phyloP scores from a whole-genome alignment of 2,797 vertebrate genomes.

The Galagoides demidoff region DNA sequence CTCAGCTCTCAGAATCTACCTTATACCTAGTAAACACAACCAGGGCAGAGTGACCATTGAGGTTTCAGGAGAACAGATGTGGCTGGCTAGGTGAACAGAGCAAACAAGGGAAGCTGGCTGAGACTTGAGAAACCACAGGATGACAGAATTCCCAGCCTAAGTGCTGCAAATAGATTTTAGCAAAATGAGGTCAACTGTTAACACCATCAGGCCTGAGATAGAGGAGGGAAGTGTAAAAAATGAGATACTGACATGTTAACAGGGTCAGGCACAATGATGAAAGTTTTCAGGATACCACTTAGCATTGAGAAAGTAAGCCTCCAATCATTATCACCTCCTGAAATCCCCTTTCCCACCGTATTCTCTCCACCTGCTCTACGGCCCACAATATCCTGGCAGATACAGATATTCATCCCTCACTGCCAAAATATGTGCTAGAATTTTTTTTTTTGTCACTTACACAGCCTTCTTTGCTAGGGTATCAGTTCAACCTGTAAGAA shows the following conservation, averaged over 20 bases:
- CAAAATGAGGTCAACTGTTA: conserved; percentile 67
- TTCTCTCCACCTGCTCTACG: neutral
- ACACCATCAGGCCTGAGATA: conserved; percentile 10
- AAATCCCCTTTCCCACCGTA: neutral
- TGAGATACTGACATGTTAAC: conserved; percentile 40
- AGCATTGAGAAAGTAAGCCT: neutral
- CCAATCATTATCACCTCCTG: neutral
- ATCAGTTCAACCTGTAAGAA: neutral
- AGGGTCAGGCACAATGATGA: neutral
- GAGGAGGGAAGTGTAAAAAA: conserved; percentile 32
- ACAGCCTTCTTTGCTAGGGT: neutral
- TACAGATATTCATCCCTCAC: neutral
- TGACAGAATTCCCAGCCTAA: conserved; percentile 49
- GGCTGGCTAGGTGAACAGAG: neutral
- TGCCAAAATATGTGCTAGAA: neutral
- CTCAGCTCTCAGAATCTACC: neutral
- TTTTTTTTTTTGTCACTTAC: conserved; percentile 38
- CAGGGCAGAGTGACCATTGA: neutral
- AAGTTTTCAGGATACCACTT: neutral
- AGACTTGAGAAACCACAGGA: neutral
- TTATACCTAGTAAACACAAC: neutral
- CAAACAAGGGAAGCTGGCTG: neutral
- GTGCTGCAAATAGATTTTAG: conserved; percentile 48
- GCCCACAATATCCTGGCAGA: neutral
- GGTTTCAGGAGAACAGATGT: neutral